These are phyloP conservation scores for Aegotheles bennettii DNA, from an alignment of 2,113 vertebrate genomes.

Conservation along the genomic window DNA sequence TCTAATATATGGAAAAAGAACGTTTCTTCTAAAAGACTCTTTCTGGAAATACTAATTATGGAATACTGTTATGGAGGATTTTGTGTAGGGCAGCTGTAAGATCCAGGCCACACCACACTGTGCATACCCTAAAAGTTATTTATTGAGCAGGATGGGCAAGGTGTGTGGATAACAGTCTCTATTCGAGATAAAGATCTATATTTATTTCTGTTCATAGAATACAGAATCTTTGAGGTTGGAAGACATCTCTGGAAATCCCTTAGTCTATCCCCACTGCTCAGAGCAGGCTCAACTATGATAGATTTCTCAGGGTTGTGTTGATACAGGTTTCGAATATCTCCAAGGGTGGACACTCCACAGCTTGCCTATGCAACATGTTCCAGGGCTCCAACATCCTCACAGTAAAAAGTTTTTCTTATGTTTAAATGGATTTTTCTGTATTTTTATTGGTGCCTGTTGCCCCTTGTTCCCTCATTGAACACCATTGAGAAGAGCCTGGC, in stretches of 20 bases:
- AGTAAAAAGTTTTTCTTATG: background rate
- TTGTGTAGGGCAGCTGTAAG: background rate
- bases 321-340: background rate
- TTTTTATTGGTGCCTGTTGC: background rate
- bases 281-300: background rate
- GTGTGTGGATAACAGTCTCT: background rate
- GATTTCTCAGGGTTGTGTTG: background rate
- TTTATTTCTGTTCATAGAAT: background rate
- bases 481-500: background rate
- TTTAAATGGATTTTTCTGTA: background rate
- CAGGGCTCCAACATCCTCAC: background rate
- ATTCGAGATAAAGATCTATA: background rate
- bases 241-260: background rate
- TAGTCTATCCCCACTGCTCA: background rate
- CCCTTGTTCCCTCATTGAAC: background rate
- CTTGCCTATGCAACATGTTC: fast-evolving
- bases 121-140: background rate
- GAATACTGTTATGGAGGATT: background rate
- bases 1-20: background rate
- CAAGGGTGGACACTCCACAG: background rate
- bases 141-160: background rate
- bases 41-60: background rate
- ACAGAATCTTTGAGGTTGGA: background rate
- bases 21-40: background rate
- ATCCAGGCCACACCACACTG: background rate